phyloP scores from a whole-genome alignment of 1,140 invertebrate genomes.

The Euura lappo region DNA sequence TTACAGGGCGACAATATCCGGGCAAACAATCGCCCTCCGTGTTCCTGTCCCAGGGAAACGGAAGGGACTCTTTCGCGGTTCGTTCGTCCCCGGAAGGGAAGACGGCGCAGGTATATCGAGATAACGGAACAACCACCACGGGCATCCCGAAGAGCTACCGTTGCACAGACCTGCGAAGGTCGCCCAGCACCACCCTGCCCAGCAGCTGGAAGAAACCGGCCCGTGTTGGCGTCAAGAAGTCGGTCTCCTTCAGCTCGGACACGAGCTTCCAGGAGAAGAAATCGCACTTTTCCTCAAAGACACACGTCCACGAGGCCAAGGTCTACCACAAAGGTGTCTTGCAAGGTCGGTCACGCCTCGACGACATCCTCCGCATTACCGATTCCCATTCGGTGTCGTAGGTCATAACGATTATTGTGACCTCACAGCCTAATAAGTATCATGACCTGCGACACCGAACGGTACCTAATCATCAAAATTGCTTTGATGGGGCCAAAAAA shows the following conservation, averaged over 20 bases:
- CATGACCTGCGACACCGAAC: no score
- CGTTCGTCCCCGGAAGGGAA: neutral
- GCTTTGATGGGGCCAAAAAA: neutral
- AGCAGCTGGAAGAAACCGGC: constrained; percentile 35
- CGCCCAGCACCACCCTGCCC: constrained; percentile 29
- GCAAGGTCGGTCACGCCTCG: constrained; percentile 37
- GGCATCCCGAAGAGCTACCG: constrained; percentile 9
- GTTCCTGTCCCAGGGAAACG: neutral
- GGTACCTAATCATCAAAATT: neutral
- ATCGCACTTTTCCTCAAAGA: constrained; percentile 28
- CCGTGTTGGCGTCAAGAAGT: constrained; percentile 42
- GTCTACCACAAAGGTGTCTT: constrained; percentile 52
- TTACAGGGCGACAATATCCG: no score
- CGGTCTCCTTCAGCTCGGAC: constrained; percentile 54
- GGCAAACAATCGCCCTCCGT: neutral
- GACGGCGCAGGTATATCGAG: neutral
- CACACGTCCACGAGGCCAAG: constrained; percentile 52
- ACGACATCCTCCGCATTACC: neutral
- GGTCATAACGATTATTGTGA: neutral
- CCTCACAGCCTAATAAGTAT: no score
- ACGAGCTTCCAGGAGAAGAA: constrained; percentile 49
- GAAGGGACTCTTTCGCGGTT: neutral
- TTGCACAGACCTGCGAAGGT: constrained; percentile 25
- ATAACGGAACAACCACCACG: neutral
- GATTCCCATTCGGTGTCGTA: neutral